Evolutionary conservation across 2,797 vertebrate genomes (phyloP), one percentile per base, ranked within the genome.

Genomic region (Perodicticus potto): DNA sequence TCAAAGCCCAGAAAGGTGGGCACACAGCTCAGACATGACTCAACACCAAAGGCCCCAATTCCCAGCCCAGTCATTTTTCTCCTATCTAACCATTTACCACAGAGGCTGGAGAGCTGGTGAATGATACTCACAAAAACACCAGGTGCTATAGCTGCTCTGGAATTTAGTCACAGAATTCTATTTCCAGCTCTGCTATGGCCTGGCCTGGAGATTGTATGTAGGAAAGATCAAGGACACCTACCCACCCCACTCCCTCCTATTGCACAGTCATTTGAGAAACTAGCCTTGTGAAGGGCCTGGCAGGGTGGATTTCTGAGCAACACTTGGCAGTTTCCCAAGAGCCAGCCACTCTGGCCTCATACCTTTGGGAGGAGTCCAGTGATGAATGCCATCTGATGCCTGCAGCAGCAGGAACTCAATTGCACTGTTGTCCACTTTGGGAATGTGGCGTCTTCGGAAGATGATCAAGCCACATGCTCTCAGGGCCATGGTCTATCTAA

Each of bases 291-390:
- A 34, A 59, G 27, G 34, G 45, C 7, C 57, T 61, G 45, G 83
- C 23, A 74, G 61, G 7, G 59, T 84, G 20, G 76, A 81, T 86
- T 97, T 95, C 85, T 72, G 53, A 92, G 74, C 27, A 78, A 77
- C 0, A 3, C 27, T 40, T 82, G 45, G 61, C 72, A 93, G 29
- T 77, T 73, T 72, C 74, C 78, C 53, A 70, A 37, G 4, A 86
- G n/a, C 61, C 65, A 94, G 22, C 34, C 70, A 45, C 43, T 40
- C 55, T 78, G 67, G 59, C 23, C 63, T 55, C 14, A 27, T 81
- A 99, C 99, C 99, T 99, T 99, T 99, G 40, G 99, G 99, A 20
- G 99, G 99, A 25, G 99, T 99, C 99, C 99, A 99, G 98, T 99
- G 99, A 96, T 99, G 99, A 49, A 98, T 96, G 59, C 99, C 99